phyloP scores from a whole-genome alignment of 2,113 vertebrate species.

The Lethenteron reissneri region DNA sequence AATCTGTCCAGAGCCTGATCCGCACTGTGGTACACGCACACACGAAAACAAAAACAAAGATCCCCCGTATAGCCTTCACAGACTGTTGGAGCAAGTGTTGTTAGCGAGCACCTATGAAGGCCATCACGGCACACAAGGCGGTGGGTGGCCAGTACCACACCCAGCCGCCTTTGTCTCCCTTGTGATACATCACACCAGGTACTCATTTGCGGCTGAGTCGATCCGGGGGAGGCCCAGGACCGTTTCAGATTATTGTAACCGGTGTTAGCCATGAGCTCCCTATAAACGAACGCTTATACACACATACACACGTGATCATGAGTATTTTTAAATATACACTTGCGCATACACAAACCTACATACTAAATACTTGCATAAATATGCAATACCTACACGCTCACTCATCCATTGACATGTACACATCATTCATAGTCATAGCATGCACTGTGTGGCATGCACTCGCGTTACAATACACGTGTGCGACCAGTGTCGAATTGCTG shows the following conservation, averaged over 20 bases:
- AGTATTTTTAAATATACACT: neutral
- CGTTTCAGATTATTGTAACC: neutral
- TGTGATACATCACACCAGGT: neutral
- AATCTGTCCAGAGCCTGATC: slow-evolving; percentile 91
- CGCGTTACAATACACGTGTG: no score
- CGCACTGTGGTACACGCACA: slow-evolving; percentile 29
- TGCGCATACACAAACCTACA: neutral
- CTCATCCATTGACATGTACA: neutral
- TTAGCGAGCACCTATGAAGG: neutral
- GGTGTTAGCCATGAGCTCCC: neutral
- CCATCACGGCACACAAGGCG: neutral
- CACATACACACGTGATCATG: neutral
- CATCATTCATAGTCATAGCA: neutral
- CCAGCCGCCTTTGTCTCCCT: neutral
- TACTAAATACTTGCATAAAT: neutral
- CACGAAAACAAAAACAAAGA: neutral
- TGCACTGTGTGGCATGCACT: no score
- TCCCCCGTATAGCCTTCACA: neutral
- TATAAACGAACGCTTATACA: neutral
- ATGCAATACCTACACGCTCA: neutral
- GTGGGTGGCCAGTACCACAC: neutral
- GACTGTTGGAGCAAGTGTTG: neutral
- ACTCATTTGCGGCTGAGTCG: neutral
- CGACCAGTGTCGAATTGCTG: no score
- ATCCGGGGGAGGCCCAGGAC: neutral